Evolutionary conservation across 1,140 invertebrate species (phyloP), one percentile per base, ranked within the genome.

Genomic region (Cyclargus thomasi): DNA sequence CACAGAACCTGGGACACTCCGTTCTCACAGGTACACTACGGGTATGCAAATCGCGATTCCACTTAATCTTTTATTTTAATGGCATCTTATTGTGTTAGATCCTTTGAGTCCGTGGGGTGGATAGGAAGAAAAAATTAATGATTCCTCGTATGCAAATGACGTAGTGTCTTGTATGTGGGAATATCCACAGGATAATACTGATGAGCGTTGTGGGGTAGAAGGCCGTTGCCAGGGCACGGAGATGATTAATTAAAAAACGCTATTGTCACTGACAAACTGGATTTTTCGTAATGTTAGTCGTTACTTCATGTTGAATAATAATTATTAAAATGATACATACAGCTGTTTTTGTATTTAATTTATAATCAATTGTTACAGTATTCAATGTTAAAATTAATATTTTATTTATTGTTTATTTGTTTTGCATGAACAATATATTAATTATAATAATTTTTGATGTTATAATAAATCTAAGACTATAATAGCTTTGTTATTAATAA

Each of bases 31-130:
- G 65, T 63, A 74, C 68, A 71, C 70, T 76, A 76, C 72, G 65
- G 65, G 75, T 89, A 89, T 90, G 88, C 85, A 88, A 85, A 90
- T 90, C 29, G 55, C 71, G 72, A 84, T 85, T 74, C 71, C 75
- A 77, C 76, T 78, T 86, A 83, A 88, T 90, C 86, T 87, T 90
- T 89, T 90, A 90, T 90, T 90, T 90, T 90, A 90, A 90, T 88
- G 74, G 75, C 77, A 81, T 87, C 84, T 78, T 83, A 80, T 90
- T 90, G 83, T 90, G 80, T 81, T 82, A 75, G 77, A 79, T 82
- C 82, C 70, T 78, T 85, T 79, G 73, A 86, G 63, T 36, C 67
- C 80, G 79, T 84, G 76, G 85, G 85, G 85, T 81, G 76, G 75
- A 53, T 67, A 65, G 75, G 71, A 78, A 80, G 77, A 85, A 90